Base-by-base conservation (phyloP, 2,113 vertebrate species). In the Lutjanus erythropterus region DNA sequence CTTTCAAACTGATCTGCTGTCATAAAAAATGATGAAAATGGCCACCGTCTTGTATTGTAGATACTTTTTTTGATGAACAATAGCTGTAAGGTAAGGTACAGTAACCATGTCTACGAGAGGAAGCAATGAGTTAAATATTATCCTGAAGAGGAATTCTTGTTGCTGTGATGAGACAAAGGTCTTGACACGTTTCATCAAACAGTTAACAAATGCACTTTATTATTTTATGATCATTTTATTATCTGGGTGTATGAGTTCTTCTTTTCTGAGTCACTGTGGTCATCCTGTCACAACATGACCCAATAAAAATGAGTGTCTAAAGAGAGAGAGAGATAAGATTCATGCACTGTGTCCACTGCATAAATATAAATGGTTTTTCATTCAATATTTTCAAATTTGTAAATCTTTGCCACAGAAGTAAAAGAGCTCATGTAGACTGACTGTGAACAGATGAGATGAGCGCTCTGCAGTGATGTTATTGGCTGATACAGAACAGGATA, bases 131-230 rank as follows among this genome's bases (percentile, higher is more conserved):
- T 76, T 16, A 47, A 42, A n/a, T 2, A 23, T 67, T 44, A 31
- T 47, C 55, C 3, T 4, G n/a, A 39, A 49, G 33, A 23, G 0
- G 31, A 71, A 64, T 9, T 0, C 4, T 25, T 33, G 0, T 16
- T 14, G 16, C 23, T 11, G 16, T 1, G 15, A 62, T 0, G 33
- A 56, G 0, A 29, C 37, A 11, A 42, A 62, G 18, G 23, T 11
- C 2, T 2, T 8, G 25, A 1, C 3, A 37, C 5, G 18, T 27
- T 12, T 42, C 11, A 41, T 5, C 11, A 37, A 58, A 5, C 15
- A 31, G n/a, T 4, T 39, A 65, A 66, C 52, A 47, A 62, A 46
- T 0, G 0, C 46, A 55, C 42, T 15, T 37, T 58, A 55, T 58
- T 6, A 42, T 79, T 60, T 55, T 42, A 61, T 3, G 0, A 11